phyloP scores from a whole-genome alignment of 1,140 invertebrate species.

The Drosophila trapezifrons region DNA sequence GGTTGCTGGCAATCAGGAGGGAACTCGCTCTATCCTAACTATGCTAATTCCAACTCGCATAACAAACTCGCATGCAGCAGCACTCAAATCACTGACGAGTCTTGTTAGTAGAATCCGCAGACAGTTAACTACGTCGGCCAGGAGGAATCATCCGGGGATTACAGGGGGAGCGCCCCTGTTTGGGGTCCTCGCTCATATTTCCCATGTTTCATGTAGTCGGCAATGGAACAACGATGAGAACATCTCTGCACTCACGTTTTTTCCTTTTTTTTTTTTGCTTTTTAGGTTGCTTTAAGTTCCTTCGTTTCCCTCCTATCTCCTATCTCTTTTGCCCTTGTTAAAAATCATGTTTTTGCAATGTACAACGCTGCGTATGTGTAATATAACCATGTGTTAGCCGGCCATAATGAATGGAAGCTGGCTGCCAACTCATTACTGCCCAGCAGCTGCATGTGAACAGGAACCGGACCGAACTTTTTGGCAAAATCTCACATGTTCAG shows the following conservation, averaged over 20 bases:
- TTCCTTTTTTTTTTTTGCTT: slow-evolving; percentile 13
- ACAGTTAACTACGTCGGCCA: slow-evolving; percentile 38
- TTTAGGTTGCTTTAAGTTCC: slow-evolving; percentile 32
- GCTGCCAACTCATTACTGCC: slow-evolving; percentile 27
- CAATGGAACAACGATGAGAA: slow-evolving; percentile 52
- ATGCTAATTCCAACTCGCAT: slow-evolving; percentile 78
- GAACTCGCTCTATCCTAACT: slow-evolving; percentile 59
- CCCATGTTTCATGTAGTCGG: slow-evolving; percentile 60
- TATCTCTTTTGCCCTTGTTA: slow-evolving; percentile 23
- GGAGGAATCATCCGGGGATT: slow-evolving; percentile 16
- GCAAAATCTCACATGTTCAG: slow-evolving; percentile 33
- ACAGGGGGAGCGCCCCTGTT: slow-evolving; percentile 7
- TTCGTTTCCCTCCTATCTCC: not conserved
- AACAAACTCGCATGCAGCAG: slow-evolving; percentile 64
- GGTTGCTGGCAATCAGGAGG: slow-evolving; percentile 46
- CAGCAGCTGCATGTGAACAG: slow-evolving; percentile 34
- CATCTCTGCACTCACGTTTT: slow-evolving; percentile 21
- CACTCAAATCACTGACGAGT: slow-evolving; percentile 58
- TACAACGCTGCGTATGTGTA: slow-evolving; percentile 63
- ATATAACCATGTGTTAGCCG: slow-evolving; percentile 39
- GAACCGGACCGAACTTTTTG: slow-evolving; percentile 34
- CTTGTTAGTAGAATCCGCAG: slow-evolving; percentile 54
- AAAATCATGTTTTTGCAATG: slow-evolving; percentile 44
- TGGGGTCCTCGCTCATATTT: slow-evolving; percentile 54
- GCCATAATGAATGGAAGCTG: slow-evolving; percentile 45